These are phyloP conservation scores for Morinoia aosen DNA, from an alignment of 2,888 invertebrate species.

Conservation along the genomic window DNA sequence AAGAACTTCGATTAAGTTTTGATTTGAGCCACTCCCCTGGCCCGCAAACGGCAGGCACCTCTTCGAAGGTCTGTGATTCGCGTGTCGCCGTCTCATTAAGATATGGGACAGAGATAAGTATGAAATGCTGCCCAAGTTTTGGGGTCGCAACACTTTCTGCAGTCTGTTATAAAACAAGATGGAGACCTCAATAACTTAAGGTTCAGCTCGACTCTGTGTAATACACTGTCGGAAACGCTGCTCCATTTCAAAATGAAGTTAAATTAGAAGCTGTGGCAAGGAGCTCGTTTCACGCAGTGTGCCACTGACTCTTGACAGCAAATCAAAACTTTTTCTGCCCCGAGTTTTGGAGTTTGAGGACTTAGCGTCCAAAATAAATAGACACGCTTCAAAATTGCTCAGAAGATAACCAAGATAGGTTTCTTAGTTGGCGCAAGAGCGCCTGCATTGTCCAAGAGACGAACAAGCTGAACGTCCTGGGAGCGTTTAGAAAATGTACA, in stretches of 20 bases:
- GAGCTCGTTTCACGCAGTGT: neutral
- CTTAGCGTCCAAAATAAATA: conserved; percentile 3
- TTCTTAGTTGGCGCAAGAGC: neutral
- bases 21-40: neutral
- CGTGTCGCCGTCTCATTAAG: conserved; percentile 26
- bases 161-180: neutral
- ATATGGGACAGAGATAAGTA: conserved; percentile 28
- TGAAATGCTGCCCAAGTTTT: neutral
- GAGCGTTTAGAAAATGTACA: neutral
- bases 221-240: neutral
- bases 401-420: neutral
- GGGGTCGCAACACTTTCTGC: neutral
- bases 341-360: neutral
- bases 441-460: neutral
- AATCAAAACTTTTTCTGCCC: neutral
- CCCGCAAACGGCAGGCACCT: neutral
- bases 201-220: neutral
- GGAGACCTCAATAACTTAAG: neutral
- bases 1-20: conserved; percentile 19
- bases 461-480: neutral
- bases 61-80: neutral
- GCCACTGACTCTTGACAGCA: neutral
- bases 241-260: neutral
- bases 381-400: neutral
- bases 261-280: neutral